Conservation (phyloP, 2,113 vertebrate species). For the Oxyura jamaicensis region DNA sequence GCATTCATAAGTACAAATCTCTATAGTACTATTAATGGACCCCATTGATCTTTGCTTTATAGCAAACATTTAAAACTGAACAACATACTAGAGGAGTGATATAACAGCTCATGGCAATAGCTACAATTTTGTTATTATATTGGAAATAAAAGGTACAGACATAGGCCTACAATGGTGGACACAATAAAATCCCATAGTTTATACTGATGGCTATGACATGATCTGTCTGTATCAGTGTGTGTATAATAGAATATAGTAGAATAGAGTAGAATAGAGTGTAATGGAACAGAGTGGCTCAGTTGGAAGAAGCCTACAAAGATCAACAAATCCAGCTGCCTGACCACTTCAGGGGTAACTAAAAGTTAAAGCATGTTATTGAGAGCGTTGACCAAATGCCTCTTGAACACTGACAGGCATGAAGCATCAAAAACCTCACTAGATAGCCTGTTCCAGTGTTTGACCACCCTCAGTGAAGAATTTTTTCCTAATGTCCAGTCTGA, state of each 20-base stretch:
- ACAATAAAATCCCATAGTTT: not conserved
- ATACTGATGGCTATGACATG: not conserved
- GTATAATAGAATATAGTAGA: not conserved
- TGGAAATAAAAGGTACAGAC: not conserved
- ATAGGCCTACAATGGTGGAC: not conserved
- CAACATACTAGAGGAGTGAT: not conserved
- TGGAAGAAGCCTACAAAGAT: not conserved
- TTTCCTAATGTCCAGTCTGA: not conserved
- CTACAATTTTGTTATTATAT: not conserved
- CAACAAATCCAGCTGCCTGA: not conserved
- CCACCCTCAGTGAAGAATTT: not conserved
- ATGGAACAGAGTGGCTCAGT: not conserved
- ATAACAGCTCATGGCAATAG: not conserved
- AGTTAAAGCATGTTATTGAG: not conserved
- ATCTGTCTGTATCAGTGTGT: not conserved
- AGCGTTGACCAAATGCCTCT: not conserved
- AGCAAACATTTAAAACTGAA: not conserved
- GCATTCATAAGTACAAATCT: not conserved
- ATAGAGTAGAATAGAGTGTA: not conserved
- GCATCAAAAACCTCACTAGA: not conserved
- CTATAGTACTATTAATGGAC: not conserved
- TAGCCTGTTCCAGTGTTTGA: not conserved
- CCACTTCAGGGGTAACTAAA: not conserved
- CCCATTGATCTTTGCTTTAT: not conserved
- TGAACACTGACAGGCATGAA: not conserved